Evolutionary conservation across 2,888 invertebrate species (phyloP).

Genomic region (Drosophila meridionalis): DNA sequence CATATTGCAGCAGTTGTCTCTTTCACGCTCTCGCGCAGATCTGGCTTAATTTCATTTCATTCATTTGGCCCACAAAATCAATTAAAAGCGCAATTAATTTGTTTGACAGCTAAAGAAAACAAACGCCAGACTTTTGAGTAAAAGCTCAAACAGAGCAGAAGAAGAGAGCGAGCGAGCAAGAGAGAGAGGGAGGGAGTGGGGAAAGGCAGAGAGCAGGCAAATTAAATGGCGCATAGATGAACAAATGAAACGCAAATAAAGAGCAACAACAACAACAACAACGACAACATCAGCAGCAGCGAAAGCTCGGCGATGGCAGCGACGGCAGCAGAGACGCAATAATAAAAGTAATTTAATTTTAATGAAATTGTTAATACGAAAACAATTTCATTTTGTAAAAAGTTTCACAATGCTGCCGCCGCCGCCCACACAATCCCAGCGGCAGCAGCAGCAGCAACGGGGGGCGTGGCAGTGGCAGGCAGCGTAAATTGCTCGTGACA

Average conservation of each 20-base stretch:
- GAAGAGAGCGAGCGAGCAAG: neutral
- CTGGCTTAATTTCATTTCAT: conserved; percentile 53
- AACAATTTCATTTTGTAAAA: conserved; percentile 82
- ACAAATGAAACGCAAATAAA: conserved; percentile 52
- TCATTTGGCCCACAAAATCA: conserved; percentile 68
- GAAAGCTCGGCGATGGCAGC: conserved; percentile 47
- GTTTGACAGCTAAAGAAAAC: conserved; percentile 80
- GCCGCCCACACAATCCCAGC: neutral
- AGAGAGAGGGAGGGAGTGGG: neutral
- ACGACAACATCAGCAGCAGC: conserved; percentile 22
- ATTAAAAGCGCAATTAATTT: conserved; percentile 80
- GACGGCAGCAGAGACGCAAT: conserved; percentile 48
- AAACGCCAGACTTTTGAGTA: conserved; percentile 61
- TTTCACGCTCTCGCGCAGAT: conserved; percentile 8
- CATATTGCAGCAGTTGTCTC: neutral
- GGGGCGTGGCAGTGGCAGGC: conserved; percentile 48
- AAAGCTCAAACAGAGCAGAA: conserved; percentile 33
- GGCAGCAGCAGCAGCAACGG: neutral
- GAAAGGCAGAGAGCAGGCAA: conserved; percentile 24
- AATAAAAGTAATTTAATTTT: conserved; percentile 80
- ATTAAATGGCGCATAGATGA: conserved; percentile 63
- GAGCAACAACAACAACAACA: conserved; percentile 19
- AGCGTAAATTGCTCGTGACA: conserved; percentile 82
- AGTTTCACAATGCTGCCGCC: conserved; percentile 51
- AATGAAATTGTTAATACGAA: conserved; percentile 82